Conservation (phyloP, 1,140 invertebrate genomes). For the Drosophila arizonae region DNA sequence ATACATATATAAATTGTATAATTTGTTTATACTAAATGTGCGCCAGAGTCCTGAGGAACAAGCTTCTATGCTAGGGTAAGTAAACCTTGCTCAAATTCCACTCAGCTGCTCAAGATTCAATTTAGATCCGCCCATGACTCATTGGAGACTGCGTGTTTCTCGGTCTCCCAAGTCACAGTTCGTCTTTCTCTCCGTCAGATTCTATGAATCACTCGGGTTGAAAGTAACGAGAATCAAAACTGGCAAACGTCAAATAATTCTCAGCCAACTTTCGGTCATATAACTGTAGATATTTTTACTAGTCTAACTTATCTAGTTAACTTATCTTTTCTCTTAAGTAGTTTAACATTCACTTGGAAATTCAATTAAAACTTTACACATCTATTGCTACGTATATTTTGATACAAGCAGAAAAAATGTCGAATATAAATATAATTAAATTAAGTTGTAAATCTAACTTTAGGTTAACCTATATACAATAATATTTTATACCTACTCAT, state of each 20-base stretch:
- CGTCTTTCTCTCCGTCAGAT: background rate
- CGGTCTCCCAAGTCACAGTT: background rate
- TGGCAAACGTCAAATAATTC: too few species aligned
- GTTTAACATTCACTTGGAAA: too few species aligned
- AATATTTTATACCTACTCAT: too few species aligned
- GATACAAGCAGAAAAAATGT: too few species aligned
- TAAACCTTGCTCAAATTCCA: background rate
- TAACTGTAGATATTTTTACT: background rate
- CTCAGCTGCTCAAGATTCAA: background rate
- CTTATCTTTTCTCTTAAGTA: too few species aligned
- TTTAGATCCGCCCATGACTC: constrained; percentile 20
- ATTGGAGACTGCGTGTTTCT: constrained; percentile 12
- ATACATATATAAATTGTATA: constrained; percentile 35
- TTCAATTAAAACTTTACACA: too few species aligned
- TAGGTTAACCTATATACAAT: too few species aligned
- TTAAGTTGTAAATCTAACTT: too few species aligned
- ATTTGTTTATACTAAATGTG: constrained; percentile 70
- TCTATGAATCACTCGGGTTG: constrained; percentile 14
- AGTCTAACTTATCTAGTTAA: background rate
- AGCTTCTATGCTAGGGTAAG: background rate
- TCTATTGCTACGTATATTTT: too few species aligned
- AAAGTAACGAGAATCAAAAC: background rate
- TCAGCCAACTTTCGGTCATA: background rate
- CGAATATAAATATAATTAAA: too few species aligned
- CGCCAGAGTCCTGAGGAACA: constrained; percentile 6